Base-by-base conservation (phyloP, 2,113 vertebrate species). In the Percopsis transmontana region DNA sequence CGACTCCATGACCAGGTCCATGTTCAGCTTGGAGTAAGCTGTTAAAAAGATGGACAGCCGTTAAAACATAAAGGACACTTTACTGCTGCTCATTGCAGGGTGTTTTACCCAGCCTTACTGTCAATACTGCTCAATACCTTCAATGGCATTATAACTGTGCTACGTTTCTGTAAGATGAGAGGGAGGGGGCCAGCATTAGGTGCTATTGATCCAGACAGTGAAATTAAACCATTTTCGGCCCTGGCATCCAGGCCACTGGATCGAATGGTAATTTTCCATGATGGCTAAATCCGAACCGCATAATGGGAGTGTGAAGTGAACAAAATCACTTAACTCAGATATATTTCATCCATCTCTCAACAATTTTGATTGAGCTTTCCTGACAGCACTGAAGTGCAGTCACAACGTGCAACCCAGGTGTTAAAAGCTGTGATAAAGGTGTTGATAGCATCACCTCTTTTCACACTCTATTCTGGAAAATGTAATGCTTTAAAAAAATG, bases 201-300 rank as follows among this genome's bases (percentile, higher is more conserved):
- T 78, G 77, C 55, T 83, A 89, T 90, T 79, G 87, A 89, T 87
- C 82, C 72, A 33, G 6, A 19, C 16, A 47, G 70, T 68, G 64
- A 85, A 82, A 88, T 89, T 80, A 86, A 87, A 87, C 69, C 81
- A 76, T 85, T 90, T 87, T 87, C 76, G 63, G 74, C 41, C 41
- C 76, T 5, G 62, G 6, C 77, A 76, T 79, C 79, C 81, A 79
- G 69, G 62, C 77, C 70, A 69, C 70, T 27, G 53, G 73, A 85
- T 89, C 70, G 77, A 88, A 88, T 84, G 72, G 87, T 87, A 87
- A 88, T 85, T 81, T 79, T 42, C 47, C 72, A 75, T 58, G 62
- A 86, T 82, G 76, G 70, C 53, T 82, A 81, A 84, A 90, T 81
- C n/a, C 61, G 74, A 77, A 56, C 63, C 39, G 53, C 48, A 60